These are phyloP conservation scores for Aphelocoma coerulescens DNA, from an alignment of 2,113 vertebrate genomes.

Conservation along the genomic window DNA sequence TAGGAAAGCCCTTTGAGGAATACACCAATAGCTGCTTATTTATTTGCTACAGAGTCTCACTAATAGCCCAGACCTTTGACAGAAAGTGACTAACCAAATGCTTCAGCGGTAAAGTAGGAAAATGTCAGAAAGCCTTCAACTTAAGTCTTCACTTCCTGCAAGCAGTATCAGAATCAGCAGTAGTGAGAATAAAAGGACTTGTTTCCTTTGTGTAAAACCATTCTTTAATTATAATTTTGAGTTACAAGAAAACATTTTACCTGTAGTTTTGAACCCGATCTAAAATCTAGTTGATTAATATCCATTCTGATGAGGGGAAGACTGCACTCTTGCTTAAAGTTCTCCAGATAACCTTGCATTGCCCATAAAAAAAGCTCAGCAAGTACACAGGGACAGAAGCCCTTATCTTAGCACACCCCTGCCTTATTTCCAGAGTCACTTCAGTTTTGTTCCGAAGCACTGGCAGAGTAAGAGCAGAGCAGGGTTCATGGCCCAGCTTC, in stretches of 20 bases:
- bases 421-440: background rate
- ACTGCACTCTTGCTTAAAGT: background rate
- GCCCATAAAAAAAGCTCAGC: background rate
- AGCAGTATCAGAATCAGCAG: background rate
- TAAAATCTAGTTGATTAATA: background rate
- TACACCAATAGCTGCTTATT: background rate
- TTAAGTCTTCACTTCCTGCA: background rate
- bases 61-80: background rate
- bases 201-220: background rate
- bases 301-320: background rate
- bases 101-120: background rate
- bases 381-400: background rate
- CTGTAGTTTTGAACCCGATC: background rate
- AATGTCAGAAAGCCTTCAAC: background rate
- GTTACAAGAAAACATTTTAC: background rate
- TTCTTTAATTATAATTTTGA: background rate
- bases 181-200: background rate
- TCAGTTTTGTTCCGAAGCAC: background rate
- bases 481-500: background rate
- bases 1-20: background rate
- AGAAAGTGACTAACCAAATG: background rate
- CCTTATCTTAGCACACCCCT: background rate
- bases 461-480: background rate
- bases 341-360: background rate
- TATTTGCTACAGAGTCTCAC: background rate